Percentiles rank a stretch among this genome's conserved stretches.
Conservation (phyloP, 2,797 vertebrate species). For the Aeoliscus strigatus region DNA sequence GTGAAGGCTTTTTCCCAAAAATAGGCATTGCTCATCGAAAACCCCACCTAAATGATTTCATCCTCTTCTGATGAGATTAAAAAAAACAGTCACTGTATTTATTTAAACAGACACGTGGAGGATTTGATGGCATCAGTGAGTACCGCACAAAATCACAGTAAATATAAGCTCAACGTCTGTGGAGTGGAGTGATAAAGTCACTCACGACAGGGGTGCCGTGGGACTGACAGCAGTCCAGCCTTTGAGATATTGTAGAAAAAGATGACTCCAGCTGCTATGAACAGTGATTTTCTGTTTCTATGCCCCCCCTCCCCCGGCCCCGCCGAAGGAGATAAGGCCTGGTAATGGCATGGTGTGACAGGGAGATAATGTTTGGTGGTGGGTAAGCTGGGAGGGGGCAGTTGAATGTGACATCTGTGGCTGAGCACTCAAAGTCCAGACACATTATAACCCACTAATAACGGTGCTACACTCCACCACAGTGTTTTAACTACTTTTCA, state of each 20-base stretch:
- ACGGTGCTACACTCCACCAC: constrained; percentile 7
- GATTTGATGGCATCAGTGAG: constrained; percentile 31
- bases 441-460: constrained; percentile 25
- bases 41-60: no score
- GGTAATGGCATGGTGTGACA: constrained; percentile 56
- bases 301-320: no score
- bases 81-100: constrained; percentile 7
- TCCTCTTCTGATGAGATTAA: no score
- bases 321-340: constrained; percentile 54
- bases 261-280: constrained; percentile 47
- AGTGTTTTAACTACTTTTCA: constrained; percentile 21
- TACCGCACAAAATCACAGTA: constrained; percentile 24
- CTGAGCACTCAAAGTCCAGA: constrained; percentile 28
- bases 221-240: constrained; percentile 17
- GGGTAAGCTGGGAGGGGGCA: constrained; percentile 28
- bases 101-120: constrained; percentile 20
- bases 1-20: no score
- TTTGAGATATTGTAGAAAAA: constrained; percentile 34
- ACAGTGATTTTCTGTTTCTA: constrained; percentile 35
- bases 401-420: constrained; percentile 43
- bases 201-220: constrained; percentile 6
- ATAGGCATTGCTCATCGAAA: no score
- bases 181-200: constrained; percentile 17
- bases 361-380: constrained; percentile 50
- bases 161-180: constrained; percentile 30